Conservation (phyloP, 2,888 invertebrate genomes). For the Chalcis sispes region DNA sequence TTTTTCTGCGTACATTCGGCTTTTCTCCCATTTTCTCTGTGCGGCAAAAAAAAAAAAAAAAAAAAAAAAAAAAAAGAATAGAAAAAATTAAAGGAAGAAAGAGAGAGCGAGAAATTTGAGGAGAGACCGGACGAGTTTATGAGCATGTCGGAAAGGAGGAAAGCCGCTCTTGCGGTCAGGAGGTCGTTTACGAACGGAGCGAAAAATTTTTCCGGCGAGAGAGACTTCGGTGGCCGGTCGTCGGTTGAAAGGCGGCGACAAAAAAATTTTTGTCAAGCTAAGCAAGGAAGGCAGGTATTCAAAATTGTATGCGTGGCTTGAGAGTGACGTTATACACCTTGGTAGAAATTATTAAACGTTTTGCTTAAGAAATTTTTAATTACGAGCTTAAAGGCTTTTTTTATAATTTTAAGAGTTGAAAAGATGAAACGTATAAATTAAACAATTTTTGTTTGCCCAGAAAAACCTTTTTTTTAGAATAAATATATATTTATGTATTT, state of each 20-base stretch:
- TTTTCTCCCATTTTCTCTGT: slow-evolving; percentile 28
- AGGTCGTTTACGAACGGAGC: slow-evolving; percentile 19
- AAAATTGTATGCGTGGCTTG: too few species aligned
- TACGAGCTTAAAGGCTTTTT: too few species aligned
- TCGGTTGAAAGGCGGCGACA: neutral
- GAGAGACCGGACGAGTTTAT: slow-evolving; percentile 22
- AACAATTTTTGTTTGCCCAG: too few species aligned
- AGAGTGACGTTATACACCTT: too few species aligned
- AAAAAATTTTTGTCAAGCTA: slow-evolving; percentile 26
- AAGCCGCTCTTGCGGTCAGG: slow-evolving; percentile 35
- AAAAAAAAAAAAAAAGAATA: too few species aligned
- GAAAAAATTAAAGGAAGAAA: too few species aligned
- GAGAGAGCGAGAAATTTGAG: neutral
- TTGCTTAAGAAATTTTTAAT: too few species aligned
- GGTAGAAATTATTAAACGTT: too few species aligned
- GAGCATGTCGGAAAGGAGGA: slow-evolving; percentile 19
- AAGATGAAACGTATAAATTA: too few species aligned
- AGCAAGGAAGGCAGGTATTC: slow-evolving; percentile 21
- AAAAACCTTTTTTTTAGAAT: too few species aligned
- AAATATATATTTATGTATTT: too few species aligned
- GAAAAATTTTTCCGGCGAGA: slow-evolving; percentile 37
- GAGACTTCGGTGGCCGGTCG: neutral
- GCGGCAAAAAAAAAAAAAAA: slow-evolving; percentile 9
- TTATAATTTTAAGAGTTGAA: too few species aligned
- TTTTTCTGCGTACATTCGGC: slow-evolving; percentile 35